Evolutionary conservation across 2,888 invertebrate genomes (phyloP).

Genomic region (Endotricha flammealis): DNA sequence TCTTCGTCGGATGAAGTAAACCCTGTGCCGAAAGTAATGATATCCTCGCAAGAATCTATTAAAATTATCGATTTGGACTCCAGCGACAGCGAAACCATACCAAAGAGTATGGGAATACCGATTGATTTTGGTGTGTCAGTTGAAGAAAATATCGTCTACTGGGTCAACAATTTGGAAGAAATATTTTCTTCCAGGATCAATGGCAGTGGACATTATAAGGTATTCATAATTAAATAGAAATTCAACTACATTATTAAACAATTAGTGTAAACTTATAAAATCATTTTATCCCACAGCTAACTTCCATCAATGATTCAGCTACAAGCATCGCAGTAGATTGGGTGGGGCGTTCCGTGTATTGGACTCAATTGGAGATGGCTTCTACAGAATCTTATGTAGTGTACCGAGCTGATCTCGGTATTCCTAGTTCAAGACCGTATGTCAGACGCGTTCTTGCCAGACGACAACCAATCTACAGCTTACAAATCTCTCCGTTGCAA

Average conservation of each 20-base stretch:
- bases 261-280: not conserved
- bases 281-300: constrained; percentile 54
- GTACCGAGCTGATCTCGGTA: constrained; percentile 82
- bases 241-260: no score
- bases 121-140: constrained; percentile 83
- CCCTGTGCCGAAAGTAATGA: constrained; percentile 87
- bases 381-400: constrained; percentile 72
- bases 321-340: constrained; percentile 90
- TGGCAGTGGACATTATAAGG: constrained; percentile 72
- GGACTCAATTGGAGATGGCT: constrained; percentile 81
- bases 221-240: no score
- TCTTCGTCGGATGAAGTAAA: constrained; percentile 81
- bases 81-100: constrained; percentile 77
- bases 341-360: constrained; percentile 90
- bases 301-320: constrained; percentile 65
- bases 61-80: constrained; percentile 87
- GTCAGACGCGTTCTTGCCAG: constrained; percentile 76
- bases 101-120: constrained; percentile 82
- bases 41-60: constrained; percentile 85
- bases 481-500: constrained; percentile 87
- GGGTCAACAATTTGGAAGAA: constrained; percentile 89
- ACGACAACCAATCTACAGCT: constrained; percentile 78
- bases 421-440: constrained; percentile 73
- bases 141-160: constrained; percentile 86
- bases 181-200: constrained; percentile 80